A percentile compares a stretch with the other conserved stretches of the same genome.
phyloP scores from a whole-genome alignment of 2,888 invertebrate species.

The Ornithoptera priamus region DNA sequence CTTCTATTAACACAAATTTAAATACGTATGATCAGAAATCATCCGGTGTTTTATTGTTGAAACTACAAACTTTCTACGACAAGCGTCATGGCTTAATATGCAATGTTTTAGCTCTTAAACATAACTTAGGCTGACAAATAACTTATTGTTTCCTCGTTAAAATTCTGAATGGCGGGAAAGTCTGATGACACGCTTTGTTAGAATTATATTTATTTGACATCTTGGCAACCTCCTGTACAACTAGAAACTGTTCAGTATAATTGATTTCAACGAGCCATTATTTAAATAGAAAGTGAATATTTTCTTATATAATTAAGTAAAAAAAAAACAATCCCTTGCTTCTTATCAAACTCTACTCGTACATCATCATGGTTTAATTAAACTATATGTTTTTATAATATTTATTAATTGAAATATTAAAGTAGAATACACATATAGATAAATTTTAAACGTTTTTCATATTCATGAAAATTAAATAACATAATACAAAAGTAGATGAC shows the following conservation, averaged over 20 bases:
- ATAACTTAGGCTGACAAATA: conserved; percentile 24
- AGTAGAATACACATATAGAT: too few species aligned
- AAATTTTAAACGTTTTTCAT: too few species aligned
- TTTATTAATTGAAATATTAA: too few species aligned
- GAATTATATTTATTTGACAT: conserved; percentile 29
- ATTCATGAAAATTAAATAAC: too few species aligned
- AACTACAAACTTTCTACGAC: conserved; percentile 25
- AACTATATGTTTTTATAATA: too few species aligned
- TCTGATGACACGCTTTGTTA: conserved; percentile 19
- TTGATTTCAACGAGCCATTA: conserved; percentile 2
- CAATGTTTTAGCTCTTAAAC: conserved; percentile 22
- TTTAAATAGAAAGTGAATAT: conserved; percentile 15
- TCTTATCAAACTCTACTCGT: too few species aligned
- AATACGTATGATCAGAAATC: conserved; percentile 23
- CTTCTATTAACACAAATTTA: conserved; percentile 24
- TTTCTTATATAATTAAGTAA: neutral
- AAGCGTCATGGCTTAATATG: conserved; percentile 19
- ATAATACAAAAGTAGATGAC: too few species aligned
- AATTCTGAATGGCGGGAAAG: conserved; percentile 28
- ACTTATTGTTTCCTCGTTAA: conserved; percentile 28
- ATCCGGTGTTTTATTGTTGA: conserved; percentile 4
- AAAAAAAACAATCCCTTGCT: too few species aligned
- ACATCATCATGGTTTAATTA: too few species aligned
- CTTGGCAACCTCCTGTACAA: conserved; percentile 20
- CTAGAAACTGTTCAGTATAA: conserved; percentile 17